phyloP scores from a whole-genome alignment of 2,797 vertebrate species.

The Enteromius argenteus region DNA sequence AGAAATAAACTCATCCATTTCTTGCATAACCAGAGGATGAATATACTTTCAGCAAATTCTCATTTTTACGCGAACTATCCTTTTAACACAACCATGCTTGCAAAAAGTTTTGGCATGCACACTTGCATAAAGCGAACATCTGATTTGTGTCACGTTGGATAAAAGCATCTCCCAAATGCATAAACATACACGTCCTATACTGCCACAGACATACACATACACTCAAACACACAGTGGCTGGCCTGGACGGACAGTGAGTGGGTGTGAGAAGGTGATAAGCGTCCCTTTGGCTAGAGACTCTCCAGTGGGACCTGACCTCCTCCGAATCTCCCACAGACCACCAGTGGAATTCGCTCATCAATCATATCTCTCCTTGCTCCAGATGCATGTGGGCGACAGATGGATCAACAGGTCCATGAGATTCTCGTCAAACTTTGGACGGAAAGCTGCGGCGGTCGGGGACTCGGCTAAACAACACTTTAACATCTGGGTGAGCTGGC shows the following conservation, averaged over 20 bases:
- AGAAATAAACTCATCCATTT: background rate
- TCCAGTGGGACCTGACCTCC: constrained; percentile 47
- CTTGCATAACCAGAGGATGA: background rate
- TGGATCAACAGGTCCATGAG: constrained; percentile 60
- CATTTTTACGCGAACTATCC: background rate
- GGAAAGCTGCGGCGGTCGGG: constrained; percentile 25
- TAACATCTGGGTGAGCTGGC: constrained; percentile 56
- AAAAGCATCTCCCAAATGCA: background rate
- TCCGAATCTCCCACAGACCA: constrained; percentile 52
- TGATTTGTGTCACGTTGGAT: background rate
- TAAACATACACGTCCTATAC: background rate
- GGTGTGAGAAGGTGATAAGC: constrained; percentile 61
- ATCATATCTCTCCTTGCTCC: constrained; percentile 60
- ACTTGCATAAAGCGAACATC: background rate
- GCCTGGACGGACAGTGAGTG: constrained; percentile 43
- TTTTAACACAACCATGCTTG: background rate
- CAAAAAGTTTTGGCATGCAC: background rate
- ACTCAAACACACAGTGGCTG: constrained; percentile 33
- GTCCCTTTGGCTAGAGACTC: constrained; percentile 42
- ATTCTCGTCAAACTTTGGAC: constrained; percentile 46
- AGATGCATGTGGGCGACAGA: constrained; percentile 55
- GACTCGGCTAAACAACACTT: constrained; percentile 50
- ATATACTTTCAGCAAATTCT: background rate
- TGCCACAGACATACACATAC: background rate
- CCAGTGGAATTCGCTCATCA: constrained; percentile 60